Conservation (phyloP, 1,140 invertebrate genomes). For the Brachionus koreanus region DNA sequence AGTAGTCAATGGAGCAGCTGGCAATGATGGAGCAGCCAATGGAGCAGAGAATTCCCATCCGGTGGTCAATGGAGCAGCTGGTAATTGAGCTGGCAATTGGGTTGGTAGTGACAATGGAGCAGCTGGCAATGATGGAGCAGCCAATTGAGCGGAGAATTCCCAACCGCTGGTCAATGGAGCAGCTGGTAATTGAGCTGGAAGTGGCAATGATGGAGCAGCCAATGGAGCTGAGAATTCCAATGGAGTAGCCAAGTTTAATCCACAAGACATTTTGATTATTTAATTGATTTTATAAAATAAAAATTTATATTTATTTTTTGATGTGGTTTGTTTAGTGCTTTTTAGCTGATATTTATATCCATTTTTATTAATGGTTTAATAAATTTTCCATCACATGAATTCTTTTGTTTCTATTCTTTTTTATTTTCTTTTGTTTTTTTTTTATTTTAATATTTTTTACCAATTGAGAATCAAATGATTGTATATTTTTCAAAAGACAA, state of each 20-base stretch:
- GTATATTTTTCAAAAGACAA: too few species aligned
- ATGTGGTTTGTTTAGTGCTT: background rate
- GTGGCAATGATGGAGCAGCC: too few species aligned
- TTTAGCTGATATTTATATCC: background rate
- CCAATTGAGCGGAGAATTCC: background rate
- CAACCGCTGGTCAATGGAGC: too few species aligned
- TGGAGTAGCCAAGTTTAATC: too few species aligned
- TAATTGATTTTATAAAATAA: background rate
- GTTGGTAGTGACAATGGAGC: too few species aligned
- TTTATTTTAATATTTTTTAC: too few species aligned
- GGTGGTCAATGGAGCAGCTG: background rate
- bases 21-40: background rate
- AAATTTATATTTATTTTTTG: background rate
- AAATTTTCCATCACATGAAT: too few species aligned
- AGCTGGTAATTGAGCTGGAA: background rate
- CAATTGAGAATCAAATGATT: too few species aligned
- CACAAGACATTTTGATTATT: background rate
- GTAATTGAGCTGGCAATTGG: background rate
- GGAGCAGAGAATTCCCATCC: background rate
- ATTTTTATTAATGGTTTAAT: background rate
- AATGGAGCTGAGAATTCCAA: background rate
- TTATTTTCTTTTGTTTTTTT: too few species aligned
- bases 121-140: background rate
- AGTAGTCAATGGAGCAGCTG: background rate
- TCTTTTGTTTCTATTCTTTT: too few species aligned